A percentile compares a stretch with the other conserved stretches of the same genome.
Evolutionary conservation across 2,888 invertebrate genomes (phyloP).

Genomic region (Stramonita haemastoma): DNA sequence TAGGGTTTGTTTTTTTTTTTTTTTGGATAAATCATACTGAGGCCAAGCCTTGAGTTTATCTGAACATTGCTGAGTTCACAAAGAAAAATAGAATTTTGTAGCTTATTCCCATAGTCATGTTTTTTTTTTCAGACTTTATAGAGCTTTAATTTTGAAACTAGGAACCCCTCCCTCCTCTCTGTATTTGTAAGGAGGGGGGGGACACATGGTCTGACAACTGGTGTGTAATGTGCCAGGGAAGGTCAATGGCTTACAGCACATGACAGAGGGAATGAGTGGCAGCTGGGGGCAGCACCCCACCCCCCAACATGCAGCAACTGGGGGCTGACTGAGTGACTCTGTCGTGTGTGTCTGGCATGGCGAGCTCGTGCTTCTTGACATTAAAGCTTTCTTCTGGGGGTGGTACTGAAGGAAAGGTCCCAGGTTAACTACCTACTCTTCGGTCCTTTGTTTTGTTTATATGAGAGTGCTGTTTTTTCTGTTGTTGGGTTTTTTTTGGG

Average conservation of each 20-base stretch:
- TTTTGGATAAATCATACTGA: no score
- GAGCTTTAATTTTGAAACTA: no score
- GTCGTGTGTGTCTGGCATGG: slow-evolving; percentile 5
- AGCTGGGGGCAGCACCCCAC: neutral
- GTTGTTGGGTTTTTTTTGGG: no score
- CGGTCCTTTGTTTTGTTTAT: no score
- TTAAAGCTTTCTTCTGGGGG: neutral
- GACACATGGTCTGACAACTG: slow-evolving; percentile 19
- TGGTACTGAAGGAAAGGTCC: neutral
- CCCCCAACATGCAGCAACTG: slow-evolving; percentile 11
- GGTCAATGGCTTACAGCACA: slow-evolving; percentile 8
- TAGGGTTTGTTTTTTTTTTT: no score
- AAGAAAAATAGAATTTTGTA: no score
- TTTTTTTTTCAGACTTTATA: no score
- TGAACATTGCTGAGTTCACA: no score
- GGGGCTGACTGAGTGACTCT: neutral
- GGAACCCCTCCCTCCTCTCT: no score
- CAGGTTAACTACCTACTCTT: neutral
- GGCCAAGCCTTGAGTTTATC: no score
- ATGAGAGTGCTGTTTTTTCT: no score
- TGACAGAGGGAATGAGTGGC: neutral
- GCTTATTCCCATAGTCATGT: no score
- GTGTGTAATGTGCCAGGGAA: slow-evolving; percentile 40
- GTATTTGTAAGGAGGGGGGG: neutral
- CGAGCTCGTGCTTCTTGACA: neutral